Evolutionary conservation across 2,888 invertebrate species (phyloP).

Genomic region (Dorcus hopei): DNA sequence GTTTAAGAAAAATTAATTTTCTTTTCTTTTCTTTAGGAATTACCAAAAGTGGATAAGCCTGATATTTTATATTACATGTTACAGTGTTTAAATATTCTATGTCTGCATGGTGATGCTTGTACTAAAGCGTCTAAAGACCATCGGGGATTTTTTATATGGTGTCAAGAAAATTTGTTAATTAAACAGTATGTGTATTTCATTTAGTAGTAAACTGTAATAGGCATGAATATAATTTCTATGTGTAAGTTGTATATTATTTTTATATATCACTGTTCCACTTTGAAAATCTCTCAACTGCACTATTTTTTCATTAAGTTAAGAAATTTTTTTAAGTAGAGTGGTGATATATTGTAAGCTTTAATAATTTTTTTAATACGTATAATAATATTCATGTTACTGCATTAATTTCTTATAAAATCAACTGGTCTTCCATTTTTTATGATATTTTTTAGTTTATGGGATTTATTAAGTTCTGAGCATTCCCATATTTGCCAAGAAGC

Average conservation of each 20-base stretch:
- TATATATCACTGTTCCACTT: no score
- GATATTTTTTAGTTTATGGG: slow-evolving; percentile 74
- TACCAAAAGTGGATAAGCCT: slow-evolving; percentile 78
- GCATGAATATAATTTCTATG: neutral
- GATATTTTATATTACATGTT: slow-evolving; percentile 92
- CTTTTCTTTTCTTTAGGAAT: slow-evolving; percentile 56
- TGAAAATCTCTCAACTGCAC: no score
- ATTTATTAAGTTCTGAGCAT: slow-evolving; percentile 84
- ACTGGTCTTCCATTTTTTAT: neutral
- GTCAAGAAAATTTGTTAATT: slow-evolving; percentile 91
- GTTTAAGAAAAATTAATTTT: neutral
- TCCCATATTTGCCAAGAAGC: slow-evolving; percentile 92
- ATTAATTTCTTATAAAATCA: no score
- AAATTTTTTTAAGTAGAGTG: no score
- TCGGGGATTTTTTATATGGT: slow-evolving; percentile 90
- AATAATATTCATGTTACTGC: no score
- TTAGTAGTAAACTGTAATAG: neutral
- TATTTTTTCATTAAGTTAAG: no score
- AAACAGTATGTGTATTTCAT: slow-evolving; percentile 66
- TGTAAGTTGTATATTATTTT: neutral
- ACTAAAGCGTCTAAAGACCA: slow-evolving; percentile 84
- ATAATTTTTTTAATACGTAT: no score
- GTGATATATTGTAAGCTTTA: no score
- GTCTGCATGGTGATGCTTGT: slow-evolving; percentile 91
- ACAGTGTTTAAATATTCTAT: slow-evolving; percentile 85